Percentiles rank a stretch among this genome's conserved stretches.
Evolutionary conservation across 2,888 invertebrate species (phyloP).

Genomic region (Megaustenia siamemsis): DNA sequence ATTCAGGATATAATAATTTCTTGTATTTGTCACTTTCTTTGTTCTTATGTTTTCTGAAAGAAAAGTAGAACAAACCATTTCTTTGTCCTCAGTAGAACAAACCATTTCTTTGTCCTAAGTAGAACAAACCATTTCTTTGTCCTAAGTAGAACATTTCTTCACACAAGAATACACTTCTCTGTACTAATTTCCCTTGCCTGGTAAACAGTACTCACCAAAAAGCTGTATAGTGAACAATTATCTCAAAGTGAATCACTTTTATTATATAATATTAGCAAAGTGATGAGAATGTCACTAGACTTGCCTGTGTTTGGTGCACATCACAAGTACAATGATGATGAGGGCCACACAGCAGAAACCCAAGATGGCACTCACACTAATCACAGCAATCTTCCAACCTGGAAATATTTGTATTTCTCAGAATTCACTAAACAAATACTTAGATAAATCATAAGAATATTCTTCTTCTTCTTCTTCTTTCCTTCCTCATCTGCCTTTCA

Average conservation of each 20-base stretch:
- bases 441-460: not conserved
- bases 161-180: not conserved
- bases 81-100: not conserved
- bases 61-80: not conserved
- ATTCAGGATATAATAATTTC: no score
- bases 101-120: not conserved
- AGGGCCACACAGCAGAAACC: conserved; percentile 36
- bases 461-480: no score
- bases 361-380: conserved; percentile 34
- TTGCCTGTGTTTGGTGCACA: conserved; percentile 34
- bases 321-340: conserved; percentile 27
- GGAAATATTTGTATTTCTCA: not conserved
- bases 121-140: not conserved
- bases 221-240: not conserved
- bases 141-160: not conserved
- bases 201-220: not conserved
- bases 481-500: no score
- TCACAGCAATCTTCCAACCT: conserved; percentile 45
- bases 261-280: not conserved
- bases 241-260: not conserved
- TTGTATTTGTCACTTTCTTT: no score
- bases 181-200: not conserved
- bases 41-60: not conserved
- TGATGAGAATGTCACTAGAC: no score
- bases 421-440: not conserved